Conservation (phyloP, 2,113 vertebrate species). For the Ictalurus punctatus region DNA sequence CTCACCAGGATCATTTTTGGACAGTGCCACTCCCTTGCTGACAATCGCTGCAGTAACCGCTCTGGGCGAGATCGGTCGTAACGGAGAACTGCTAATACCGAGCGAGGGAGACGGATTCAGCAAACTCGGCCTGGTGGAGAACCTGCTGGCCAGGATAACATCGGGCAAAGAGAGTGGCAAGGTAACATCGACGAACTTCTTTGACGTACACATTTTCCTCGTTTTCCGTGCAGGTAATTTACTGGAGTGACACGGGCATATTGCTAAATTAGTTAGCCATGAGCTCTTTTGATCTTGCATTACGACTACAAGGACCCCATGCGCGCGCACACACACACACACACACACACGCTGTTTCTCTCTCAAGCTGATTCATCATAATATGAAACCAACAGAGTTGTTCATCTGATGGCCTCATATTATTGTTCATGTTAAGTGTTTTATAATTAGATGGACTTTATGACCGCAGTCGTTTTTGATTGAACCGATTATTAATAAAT, state of each 20-base stretch:
- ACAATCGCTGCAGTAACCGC: constrained; percentile 88
- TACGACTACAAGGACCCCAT: neutral
- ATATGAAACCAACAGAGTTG: neutral
- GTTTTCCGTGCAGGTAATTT: neutral
- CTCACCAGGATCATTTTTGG: constrained; percentile 85
- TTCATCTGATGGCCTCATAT: neutral
- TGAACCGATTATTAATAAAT: neutral
- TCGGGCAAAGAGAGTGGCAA: constrained; percentile 95
- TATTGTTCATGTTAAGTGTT: neutral
- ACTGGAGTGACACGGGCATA: neutral
- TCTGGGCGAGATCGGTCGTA: constrained; percentile 91
- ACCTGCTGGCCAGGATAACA: constrained; percentile 85
- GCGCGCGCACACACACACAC: neutral
- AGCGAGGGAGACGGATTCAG: constrained; percentile 86
- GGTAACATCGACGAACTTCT: constrained; percentile 60
- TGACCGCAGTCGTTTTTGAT: neutral
- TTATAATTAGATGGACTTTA: constrained; percentile 12
- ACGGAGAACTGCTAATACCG: constrained; percentile 84
- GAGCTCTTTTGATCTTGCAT: neutral
- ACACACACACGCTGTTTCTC: neutral
- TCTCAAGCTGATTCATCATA: neutral
- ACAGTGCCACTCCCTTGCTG: constrained; percentile 81
- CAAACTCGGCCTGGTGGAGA: constrained; percentile 87
- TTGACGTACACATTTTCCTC: neutral
- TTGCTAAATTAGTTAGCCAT: neutral